Evolutionary conservation across 2,888 invertebrate genomes (phyloP), one percentile per base, ranked within the genome.

Genomic region (Lamproptera curius): DNA sequence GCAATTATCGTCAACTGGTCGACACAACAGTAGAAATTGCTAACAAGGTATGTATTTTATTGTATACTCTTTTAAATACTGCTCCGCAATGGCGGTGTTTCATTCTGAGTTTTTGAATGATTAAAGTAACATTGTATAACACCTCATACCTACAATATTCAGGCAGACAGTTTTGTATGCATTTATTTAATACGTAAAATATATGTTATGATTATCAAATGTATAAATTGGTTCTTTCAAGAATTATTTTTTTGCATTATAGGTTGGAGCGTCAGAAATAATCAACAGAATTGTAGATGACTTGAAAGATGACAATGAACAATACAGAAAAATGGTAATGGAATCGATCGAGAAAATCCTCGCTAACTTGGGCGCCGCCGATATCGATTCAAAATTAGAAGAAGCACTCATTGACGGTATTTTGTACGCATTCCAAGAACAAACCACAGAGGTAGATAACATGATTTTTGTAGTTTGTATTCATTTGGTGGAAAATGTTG

Each of bases 291-390:
- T 99, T 37, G 99, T 99, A 0, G 99, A 99, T 67, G 99, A 99
- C 83, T 87, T 99, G 48, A 99, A 99, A 83, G 99, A 99, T 74
- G 99, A 99, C 81, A 98, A 99, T 74, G 99, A 99, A 78, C 98
- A 98, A 73, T 99, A 99, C 80, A 91, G 99, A 52, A 99, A 99
- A 89, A 99, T 99, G 99, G 99, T 99, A 1, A 99, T 99, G 98
- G 99, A 99, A 80, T 99, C 98, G 0, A 99, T 99, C 50, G 99
- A 99, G 75, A 99, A 99, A 84, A 98, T 98, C 49, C 96, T 99
- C 92, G 97, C 96, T 2, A 98, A 97, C 80, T 89, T 99, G 52
- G 99, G 99, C 13, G 98, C 99, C 0, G 97, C 98, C 0, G 99
- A 99, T 70, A 98, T 99, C 42, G 99, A 99, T 81, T 97, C 98